A percentile compares a stretch with the other conserved stretches of the same genome.
Conservation (phyloP, 2,888 invertebrate species). For the Phengaris alcon region DNA sequence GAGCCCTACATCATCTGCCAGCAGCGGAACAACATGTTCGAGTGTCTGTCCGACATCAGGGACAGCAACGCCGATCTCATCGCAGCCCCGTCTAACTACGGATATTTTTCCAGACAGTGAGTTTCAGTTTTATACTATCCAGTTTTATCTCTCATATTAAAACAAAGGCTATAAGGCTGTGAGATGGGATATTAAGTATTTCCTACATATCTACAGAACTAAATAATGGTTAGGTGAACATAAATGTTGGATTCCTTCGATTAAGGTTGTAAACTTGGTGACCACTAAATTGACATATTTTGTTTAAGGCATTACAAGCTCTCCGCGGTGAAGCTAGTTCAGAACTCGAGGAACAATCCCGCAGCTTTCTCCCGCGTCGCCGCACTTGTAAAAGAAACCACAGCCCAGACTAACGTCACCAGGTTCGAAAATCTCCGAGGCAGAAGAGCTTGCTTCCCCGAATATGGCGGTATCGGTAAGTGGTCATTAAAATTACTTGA, state of each 20-base stretch:
- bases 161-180: no score
- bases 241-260: no score
- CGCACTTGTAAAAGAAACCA: conserved; percentile 70
- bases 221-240: no score
- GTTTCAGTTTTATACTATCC: conserved; percentile 41
- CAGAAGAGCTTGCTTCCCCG: conserved; percentile 82
- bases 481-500: conserved; percentile 15
- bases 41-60: conserved; percentile 77
- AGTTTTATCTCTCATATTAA: no score
- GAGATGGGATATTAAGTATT: no score
- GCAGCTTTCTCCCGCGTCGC: conserved; percentile 67
- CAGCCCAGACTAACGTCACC: conserved; percentile 53
- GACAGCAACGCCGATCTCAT: conserved; percentile 78
- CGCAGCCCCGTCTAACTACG: conserved; percentile 81
- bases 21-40: conserved; percentile 61
- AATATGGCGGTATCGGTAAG: conserved; percentile 82
- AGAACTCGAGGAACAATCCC: conserved; percentile 68
- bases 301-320: conserved; percentile 76
- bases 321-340: conserved; percentile 78
- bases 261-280: no score
- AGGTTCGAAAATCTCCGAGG: conserved; percentile 77
- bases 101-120: conserved; percentile 81
- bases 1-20: conserved; percentile 79
- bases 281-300: background rate
- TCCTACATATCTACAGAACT: no score